Evolutionary conservation across 1,140 invertebrate species (phyloP).

Genomic region (Lordiphosa clarofinis): DNA sequence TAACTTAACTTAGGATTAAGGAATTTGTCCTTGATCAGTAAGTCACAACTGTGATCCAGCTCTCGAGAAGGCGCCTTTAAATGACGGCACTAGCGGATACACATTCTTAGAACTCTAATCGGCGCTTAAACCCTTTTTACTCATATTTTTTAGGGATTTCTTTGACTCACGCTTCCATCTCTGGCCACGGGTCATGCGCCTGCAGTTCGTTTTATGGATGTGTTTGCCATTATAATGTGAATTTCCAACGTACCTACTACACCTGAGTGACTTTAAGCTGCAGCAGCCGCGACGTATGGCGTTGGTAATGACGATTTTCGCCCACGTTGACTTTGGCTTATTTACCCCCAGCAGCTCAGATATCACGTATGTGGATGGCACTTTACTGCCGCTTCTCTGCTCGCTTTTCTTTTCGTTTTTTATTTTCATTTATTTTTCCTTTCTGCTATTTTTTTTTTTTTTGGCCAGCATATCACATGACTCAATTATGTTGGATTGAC

Average conservation of each 20-base stretch:
- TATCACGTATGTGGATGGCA: constrained; percentile 30
- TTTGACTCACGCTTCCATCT: constrained; percentile 36
- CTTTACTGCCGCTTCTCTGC: constrained; percentile 44
- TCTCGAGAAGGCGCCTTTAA: too few relatives aligned
- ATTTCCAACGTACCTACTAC: constrained; percentile 28
- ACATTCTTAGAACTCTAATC: too few relatives aligned
- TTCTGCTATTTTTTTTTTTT: constrained; percentile 2
- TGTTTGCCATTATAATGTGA: constrained; percentile 34
- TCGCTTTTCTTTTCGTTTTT: constrained; percentile 21
- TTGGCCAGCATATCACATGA: constrained; percentile 31
- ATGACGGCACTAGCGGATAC: too few relatives aligned
- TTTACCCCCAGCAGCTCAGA: constrained; percentile 15
- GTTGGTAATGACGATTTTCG: constrained; percentile 59
- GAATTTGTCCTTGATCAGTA: too few relatives aligned
- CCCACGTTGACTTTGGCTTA: constrained; percentile 31
- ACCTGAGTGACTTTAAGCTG: constrained; percentile 62
- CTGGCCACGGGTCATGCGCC: constrained; percentile 8
- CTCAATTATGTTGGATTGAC: constrained; percentile 73
- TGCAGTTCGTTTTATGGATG: constrained; percentile 29
- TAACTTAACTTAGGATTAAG: too few relatives aligned
- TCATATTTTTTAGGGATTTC: too few relatives aligned
- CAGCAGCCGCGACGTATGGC: constrained; percentile 43
- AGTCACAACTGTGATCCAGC: too few relatives aligned
- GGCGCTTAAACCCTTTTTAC: too few relatives aligned
- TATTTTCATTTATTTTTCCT: constrained; percentile 3